Evolutionary conservation across 2,888 invertebrate species (phyloP), one percentile per base, ranked within the genome.

Genomic region (Ypsolopha sequella): DNA sequence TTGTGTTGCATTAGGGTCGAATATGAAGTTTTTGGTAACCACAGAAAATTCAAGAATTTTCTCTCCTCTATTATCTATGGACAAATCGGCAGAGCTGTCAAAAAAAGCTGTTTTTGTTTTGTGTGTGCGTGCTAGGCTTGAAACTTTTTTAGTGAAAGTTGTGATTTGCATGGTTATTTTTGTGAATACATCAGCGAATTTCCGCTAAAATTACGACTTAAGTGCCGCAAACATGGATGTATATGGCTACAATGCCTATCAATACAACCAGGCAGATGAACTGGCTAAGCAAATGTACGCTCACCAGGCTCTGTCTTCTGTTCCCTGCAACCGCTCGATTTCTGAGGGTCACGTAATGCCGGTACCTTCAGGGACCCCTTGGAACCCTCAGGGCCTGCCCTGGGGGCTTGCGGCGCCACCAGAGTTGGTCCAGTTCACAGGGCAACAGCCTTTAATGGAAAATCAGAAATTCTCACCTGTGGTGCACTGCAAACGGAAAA

Each of bases 381-480:
- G 89, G 89, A 88, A 86, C 58, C 72, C 87, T 6, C 84, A 89
- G 53, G 77, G 80, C 8, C 65, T 89, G 58, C 70, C 89, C 0
- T 90, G 89, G 90, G 84, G 88, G 9, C 66, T 81, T 60, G 65
- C 70, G 1, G 70, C 79, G 9, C 80, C 84, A 0, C 82, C 84
- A 2, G 70, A 76, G 33, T 56, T 88, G n/a, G 82, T 88, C 8
- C 80, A 85, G 53, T 87, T 88, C 66, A 77, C 88, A 54, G 80
- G 76, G 49, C 82, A 66, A 64, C 68, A 73, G 58, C 71, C 65
- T 58, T 65, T 54, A 53, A 51, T 58, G 14, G 68, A 71, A 36
- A 56, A 60, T 6, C 70, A 72, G 55, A 48, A 51, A 24, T 51
- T 70, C 13, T 58, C 74, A 43, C 60, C 72, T 24, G 60, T 75